Evolutionary conservation across 2,797 vertebrate species (phyloP).

Genomic region (Pseudochromis fuscus): DNA sequence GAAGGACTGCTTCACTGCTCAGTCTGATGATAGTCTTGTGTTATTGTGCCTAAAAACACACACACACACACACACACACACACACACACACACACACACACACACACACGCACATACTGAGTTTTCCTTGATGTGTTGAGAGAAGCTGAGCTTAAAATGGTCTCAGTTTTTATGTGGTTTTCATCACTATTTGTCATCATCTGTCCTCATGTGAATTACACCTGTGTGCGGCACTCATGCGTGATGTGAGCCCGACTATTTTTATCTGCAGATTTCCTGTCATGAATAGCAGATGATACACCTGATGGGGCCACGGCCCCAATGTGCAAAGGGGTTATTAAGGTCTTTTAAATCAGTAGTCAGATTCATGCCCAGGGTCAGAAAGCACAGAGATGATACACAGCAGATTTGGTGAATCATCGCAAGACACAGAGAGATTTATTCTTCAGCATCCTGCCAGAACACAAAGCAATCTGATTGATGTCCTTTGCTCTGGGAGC

Average conservation of each 20-base stretch:
- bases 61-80: no score
- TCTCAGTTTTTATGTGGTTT: slow-evolving; percentile 36
- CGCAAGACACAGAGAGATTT: slow-evolving; percentile 15
- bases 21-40: slow-evolving; percentile 5
- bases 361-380: slow-evolving; percentile 45
- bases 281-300: slow-evolving; percentile 58
- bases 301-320: slow-evolving; percentile 39
- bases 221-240: slow-evolving; percentile 24
- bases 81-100: no score
- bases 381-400: slow-evolving; percentile 30
- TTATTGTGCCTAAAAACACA: slow-evolving; percentile 21
- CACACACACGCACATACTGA: slow-evolving; percentile 18
- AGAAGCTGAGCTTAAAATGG: slow-evolving; percentile 13
- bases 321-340: slow-evolving; percentile 17
- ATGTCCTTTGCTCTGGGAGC: slow-evolving; percentile 35
- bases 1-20: slow-evolving; percentile 10
- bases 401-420: slow-evolving; percentile 37
- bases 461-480: slow-evolving; percentile 40
- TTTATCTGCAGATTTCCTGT: slow-evolving; percentile 60
- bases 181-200: slow-evolving; percentile 44
- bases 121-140: slow-evolving; percentile 17
- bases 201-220: slow-evolving; percentile 19
- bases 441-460: slow-evolving; percentile 20
- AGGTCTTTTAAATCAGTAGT: slow-evolving; percentile 50
- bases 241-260: slow-evolving; percentile 48